Base-by-base conservation (phyloP, 2,888 invertebrate genomes). In the Oithona nana region DNA sequence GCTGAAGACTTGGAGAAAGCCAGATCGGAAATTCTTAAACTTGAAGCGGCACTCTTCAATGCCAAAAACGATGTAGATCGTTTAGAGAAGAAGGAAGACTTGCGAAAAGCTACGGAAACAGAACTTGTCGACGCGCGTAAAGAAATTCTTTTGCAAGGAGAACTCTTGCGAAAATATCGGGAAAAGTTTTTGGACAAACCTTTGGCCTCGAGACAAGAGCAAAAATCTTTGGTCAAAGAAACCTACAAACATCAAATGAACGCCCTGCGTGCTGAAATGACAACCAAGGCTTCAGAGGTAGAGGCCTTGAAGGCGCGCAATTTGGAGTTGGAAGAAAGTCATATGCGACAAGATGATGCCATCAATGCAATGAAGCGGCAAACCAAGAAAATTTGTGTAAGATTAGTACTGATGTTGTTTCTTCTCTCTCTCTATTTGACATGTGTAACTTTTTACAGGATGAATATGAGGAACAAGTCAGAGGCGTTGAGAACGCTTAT, bases 1-100 rank as follows among this genome's bases (percentile, higher is more conserved):
- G 64, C 59, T 48, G 63, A 61, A 8, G 64, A 65, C 22, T 28
- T 66, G 13, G 62, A 65, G 11, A 62, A 65, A 13, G 20, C 66
- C 3, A 63, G 63, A 20, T 31, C 63, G 1, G 67, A 67, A 11
- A 67, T 66, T 54, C 50, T 39, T 13, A 65, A 65, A 54, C 26
- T 65, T 13, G 65, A 65, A 51, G 52, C 64, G 8, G 66, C 66
- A 61, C 65, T 63, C 28, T 49, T 61, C 22, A 61, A 63, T 20
- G 58, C 67, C 6, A 52, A 63, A 3, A 65, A 65, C 31, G 66
- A 68, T 39, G 64, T 65, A 61, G 22, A 67, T 22, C 28, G 24
- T 16, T 50, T 59, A 28, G 48, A 59, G 20, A 24, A 59, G 49
- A 59, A 59, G 26, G 59, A 59, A 24, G 29, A 49, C 11, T 26